phyloP scores from a whole-genome alignment of 2,888 invertebrate genomes.

The Eupithecia pulchellata region DNA sequence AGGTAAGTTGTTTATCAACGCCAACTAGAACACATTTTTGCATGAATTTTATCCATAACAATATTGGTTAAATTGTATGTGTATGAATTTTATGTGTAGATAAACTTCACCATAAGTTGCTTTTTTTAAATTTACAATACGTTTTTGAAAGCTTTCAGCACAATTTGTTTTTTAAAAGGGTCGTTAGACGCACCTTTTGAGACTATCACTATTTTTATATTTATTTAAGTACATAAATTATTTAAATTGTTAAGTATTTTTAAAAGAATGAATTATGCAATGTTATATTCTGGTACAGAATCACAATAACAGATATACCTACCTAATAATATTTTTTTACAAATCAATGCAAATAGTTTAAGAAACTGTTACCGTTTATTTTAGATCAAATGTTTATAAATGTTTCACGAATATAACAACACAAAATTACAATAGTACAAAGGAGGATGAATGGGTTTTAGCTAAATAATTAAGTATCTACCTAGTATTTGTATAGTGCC shows the following conservation, averaged over 20 bases:
- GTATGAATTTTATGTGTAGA: background rate
- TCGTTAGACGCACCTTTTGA: background rate
- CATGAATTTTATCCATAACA: slow-evolving; percentile 24
- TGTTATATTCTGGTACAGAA: background rate
- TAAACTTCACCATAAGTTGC: background rate
- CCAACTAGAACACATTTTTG: slow-evolving; percentile 9
- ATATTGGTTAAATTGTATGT: slow-evolving; percentile 13
- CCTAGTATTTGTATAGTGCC: background rate
- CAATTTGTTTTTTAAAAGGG: background rate
- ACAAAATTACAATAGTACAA: background rate
- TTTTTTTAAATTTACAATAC: background rate
- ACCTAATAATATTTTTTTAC: background rate
- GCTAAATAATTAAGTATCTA: background rate
- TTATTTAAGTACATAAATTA: background rate
- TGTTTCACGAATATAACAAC: slow-evolving; percentile 11
- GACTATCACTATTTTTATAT: background rate
- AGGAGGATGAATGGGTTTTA: background rate
- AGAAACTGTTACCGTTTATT: slow-evolving; percentile 23
- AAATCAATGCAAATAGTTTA: background rate
- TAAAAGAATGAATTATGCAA: background rate
- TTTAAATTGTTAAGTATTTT: background rate
- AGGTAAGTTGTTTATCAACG: slow-evolving; percentile 12
- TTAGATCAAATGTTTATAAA: slow-evolving; percentile 20
- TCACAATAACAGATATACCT: background rate
- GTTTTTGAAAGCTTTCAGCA: background rate